Evolutionary conservation across 2,797 vertebrate genomes (phyloP).

Genomic region (Ctenopoma multispine): DNA sequence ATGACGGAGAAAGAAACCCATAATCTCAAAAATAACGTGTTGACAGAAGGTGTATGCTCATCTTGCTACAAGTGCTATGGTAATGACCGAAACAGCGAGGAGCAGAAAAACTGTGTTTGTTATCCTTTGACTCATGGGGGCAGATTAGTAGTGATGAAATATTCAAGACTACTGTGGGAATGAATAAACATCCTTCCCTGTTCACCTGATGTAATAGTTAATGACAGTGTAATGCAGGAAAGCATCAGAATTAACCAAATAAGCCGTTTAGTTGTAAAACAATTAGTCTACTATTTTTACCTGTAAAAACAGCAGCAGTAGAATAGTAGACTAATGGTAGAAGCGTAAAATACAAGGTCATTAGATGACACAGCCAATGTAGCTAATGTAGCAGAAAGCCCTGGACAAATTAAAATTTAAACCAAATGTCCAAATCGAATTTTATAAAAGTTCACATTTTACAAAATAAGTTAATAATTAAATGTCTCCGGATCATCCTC

Average conservation of each 20-base stretch:
- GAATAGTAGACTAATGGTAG: too few species aligned
- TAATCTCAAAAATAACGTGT: constrained; percentile 63
- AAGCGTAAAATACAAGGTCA: too few species aligned
- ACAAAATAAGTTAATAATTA: too few species aligned
- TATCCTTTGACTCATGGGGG: constrained; percentile 31
- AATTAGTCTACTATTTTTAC: neutral
- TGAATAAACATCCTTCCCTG: neutral
- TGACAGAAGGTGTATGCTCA: constrained; percentile 47
- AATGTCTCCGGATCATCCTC: too few species aligned
- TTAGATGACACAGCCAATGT: too few species aligned
- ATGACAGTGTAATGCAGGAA: neutral
- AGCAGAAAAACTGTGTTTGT: constrained; percentile 19
- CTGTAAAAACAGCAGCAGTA: too few species aligned
- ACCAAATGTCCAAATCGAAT: too few species aligned
- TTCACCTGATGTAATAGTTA: neutral
- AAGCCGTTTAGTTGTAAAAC: neutral
- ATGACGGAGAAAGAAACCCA: constrained; percentile 36
- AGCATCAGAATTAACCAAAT: neutral
- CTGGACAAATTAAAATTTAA: too few species aligned
- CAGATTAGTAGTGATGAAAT: constrained; percentile 38
- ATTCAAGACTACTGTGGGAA: constrained; percentile 15
- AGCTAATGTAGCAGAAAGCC: too few species aligned
- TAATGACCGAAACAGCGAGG: constrained; percentile 19
- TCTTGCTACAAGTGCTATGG: constrained; percentile 4
- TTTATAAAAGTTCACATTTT: too few species aligned